A percentile compares a stretch with the other conserved stretches of the same genome.
Conservation (phyloP, 2,113 vertebrate genomes). For the Recurvirostra avosetta region DNA sequence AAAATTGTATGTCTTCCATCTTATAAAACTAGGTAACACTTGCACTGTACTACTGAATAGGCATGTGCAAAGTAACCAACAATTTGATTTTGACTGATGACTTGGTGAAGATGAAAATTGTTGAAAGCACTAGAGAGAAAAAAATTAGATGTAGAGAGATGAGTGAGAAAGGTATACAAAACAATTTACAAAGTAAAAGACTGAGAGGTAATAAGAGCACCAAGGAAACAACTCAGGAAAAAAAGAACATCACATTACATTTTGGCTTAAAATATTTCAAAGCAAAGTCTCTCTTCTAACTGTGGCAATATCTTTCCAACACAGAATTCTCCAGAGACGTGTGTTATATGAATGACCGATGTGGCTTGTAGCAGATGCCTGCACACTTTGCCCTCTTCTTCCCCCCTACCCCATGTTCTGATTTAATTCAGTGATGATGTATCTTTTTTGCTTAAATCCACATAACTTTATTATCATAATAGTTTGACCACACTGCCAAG, state of each 20-base stretch:
- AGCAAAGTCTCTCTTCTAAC: background rate
- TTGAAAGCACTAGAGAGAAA: background rate
- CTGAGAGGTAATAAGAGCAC: background rate
- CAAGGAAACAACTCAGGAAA: background rate
- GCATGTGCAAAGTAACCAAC: background rate
- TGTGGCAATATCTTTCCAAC: background rate
- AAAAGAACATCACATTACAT: background rate
- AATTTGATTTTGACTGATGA: background rate
- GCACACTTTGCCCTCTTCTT: background rate
- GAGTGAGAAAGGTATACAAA: background rate
- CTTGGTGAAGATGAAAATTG: background rate
- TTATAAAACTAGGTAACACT: background rate
- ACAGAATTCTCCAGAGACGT: background rate
- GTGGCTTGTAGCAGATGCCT: background rate
- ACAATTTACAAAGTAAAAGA: background rate
- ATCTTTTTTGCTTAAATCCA: background rate
- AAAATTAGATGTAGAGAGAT: background rate
- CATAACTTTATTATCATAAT: background rate
- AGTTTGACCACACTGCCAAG: background rate
- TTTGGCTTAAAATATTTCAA: background rate
- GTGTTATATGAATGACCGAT: background rate
- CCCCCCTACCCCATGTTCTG: background rate
- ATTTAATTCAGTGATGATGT: background rate
- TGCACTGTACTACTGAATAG: background rate
- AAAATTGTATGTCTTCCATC: background rate